A percentile compares a stretch with the other conserved stretches of the same genome.
phyloP scores from a whole-genome alignment of 2,797 vertebrate species.

The Paedocypris micromegethes region DNA sequence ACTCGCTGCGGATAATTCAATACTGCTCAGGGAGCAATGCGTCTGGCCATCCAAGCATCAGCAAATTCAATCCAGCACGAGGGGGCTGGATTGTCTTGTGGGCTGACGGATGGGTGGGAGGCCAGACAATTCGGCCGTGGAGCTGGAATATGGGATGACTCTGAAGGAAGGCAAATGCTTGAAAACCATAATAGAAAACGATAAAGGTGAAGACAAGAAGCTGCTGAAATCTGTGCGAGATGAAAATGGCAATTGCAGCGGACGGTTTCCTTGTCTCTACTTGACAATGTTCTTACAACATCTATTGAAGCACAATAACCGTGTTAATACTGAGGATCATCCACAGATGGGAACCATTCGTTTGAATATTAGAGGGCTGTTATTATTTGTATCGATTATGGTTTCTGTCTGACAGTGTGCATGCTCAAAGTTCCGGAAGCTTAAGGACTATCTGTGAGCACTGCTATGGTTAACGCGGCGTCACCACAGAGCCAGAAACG shows the following conservation, averaged over 20 bases:
- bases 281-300: conserved; percentile 16
- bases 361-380: conserved; percentile 5
- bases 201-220: conserved; percentile 11
- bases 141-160: conserved; percentile 14
- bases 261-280: conserved; percentile 28
- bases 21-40: conserved; percentile 45
- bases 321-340: conserved; percentile 34
- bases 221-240: conserved; percentile 16
- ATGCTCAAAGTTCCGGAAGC: no score
- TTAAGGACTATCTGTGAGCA: conserved; percentile 36
- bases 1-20: conserved; percentile 54
- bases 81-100: conserved; percentile 45
- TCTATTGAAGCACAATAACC: conserved; percentile 35
- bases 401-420: conserved; percentile 44
- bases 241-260: conserved; percentile 21
- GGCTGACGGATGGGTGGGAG: conserved; percentile 45
- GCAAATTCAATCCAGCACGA: conserved; percentile 53
- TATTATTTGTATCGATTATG: conserved; percentile 46
- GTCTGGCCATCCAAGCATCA: conserved; percentile 42
- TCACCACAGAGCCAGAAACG: conserved; percentile 26
- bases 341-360: conserved; percentile 35
- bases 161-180: not conserved
- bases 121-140: conserved; percentile 30
- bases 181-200: conserved; percentile 3
- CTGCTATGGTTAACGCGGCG: conserved; percentile 19